Evolutionary conservation across 1,140 invertebrate species (phyloP), one percentile per base, ranked within the genome.

Genomic region (Drosophila sp.): DNA sequence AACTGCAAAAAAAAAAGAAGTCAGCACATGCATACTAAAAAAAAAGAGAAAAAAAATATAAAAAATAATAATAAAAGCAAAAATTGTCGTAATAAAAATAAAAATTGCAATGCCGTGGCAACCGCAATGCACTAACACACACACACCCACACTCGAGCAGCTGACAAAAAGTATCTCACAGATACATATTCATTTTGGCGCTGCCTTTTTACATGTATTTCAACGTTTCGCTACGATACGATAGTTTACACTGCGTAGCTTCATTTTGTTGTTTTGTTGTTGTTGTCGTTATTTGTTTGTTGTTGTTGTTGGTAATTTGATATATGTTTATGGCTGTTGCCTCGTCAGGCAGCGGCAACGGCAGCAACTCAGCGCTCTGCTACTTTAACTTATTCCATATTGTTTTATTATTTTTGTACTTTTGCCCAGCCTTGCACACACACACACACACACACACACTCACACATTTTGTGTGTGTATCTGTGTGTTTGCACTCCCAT

Each of bases 241-340:
- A 57, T 84, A 85, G 81, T 71, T 80, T 78, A 60, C 79, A 66
- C 69, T 79, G 72, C 79, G 66, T 71, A 78, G 67, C 72, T 54
- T 72, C 78, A 66, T 33, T 44, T 41, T 60, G 3, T 25, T 35
- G 25, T 38, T 17, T 17, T 44, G 33, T 40, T n/a, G 27, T 27
- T 27, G 11, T 44, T 38, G 23, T 10, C 32, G 23, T 35, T 41
- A 10, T 27, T 5, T 38, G 7, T 32, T 1, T 72, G 55, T 63
- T 72, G 57, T 66, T 75, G 82, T 77, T 80, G 67, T 41, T 72
- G 82, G 82, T 86, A 86, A 86, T 84, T 73, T 67, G 82, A 86
- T 86, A 86, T 87, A 86, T 86, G 82, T 86, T 86, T 86, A 86
- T 86, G 82, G 82, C 83, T 86, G 84, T 83, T 84, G 83, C 83